Percentiles rank a stretch among this genome's conserved stretches.
Conservation (phyloP, 2,888 invertebrate genomes). For the Argyra leucocephala region DNA sequence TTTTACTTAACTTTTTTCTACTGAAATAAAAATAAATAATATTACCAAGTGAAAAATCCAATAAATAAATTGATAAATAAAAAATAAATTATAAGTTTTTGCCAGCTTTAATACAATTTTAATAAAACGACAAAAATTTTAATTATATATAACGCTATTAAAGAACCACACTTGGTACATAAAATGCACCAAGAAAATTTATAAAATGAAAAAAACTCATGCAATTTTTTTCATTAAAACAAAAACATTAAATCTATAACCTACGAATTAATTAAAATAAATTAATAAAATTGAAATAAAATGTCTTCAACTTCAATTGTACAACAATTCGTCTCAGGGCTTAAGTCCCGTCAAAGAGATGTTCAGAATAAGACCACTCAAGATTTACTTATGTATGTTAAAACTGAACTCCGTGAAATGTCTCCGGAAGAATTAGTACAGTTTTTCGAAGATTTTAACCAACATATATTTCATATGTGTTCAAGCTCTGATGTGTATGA, state of each 20-base stretch:
- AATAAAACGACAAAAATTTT: too few species aligned
- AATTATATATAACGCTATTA: too few species aligned
- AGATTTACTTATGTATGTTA: constrained; percentile 82
- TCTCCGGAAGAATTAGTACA: constrained; percentile 80
- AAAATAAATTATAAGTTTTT: too few species aligned
- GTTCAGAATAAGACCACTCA: constrained; percentile 75
- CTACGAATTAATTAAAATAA: background rate
- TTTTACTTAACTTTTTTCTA: background rate
- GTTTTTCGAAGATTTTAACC: constrained; percentile 91
- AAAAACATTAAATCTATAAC: too few species aligned
- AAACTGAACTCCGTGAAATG: constrained; percentile 81
- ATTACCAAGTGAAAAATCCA: background rate
- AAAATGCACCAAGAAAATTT: too few species aligned
- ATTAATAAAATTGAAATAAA: constrained; percentile 15
- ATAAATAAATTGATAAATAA: too few species aligned
- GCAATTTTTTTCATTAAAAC: too few species aligned
- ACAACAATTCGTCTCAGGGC: constrained; percentile 71
- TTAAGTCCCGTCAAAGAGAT: constrained; percentile 82
- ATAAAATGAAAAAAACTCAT: too few species aligned
- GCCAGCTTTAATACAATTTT: too few species aligned
- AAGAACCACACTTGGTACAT: too few species aligned
- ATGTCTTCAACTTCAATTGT: constrained; percentile 55
- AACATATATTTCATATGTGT: constrained; percentile 93
- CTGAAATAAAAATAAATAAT: background rate
- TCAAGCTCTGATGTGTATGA: constrained; percentile 86